Evolutionary conservation across 1,140 invertebrate genomes (phyloP), one percentile per base, ranked within the genome.

Genomic region (Pissodes strobi): DNA sequence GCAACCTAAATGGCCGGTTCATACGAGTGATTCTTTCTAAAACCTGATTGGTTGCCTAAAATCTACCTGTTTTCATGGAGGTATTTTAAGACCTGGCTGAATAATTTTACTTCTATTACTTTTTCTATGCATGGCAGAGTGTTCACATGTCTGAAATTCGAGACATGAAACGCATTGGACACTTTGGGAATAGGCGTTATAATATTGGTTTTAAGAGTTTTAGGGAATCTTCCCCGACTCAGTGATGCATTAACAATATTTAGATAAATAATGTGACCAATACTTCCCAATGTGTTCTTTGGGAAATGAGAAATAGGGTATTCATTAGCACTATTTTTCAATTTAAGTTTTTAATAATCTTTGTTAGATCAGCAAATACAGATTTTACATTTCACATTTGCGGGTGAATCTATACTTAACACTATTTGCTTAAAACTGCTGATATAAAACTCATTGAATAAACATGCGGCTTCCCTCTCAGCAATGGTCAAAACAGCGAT

Each of bases 171-270:
- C n/a, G n/a, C n/a, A n/a, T n/a, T n/a, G n/a, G n/a, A n/a, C n/a
- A n/a, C n/a, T n/a, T n/a, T n/a, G n/a, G n/a, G n/a, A n/a, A n/a
- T n/a, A n/a, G n/a, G n/a, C n/a, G n/a, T n/a, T n/a, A n/a, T n/a
- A n/a, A n/a, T n/a, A 49, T 49, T 49, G 17, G 23, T 52, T 52
- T 52, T 52, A 22, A 52, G 27, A 1, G 27, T 6, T 30, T 43
- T 17, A 43, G 39, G 39, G 23, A 48, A 52, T 52, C 9, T 52
- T 52, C 49, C 23, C 34, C 23, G n/a, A n/a, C n/a, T n/a, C n/a
- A n/a, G n/a, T n/a, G n/a, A n/a, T n/a, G n/a, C n/a, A n/a, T n/a
- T n/a, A 6, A 53, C 5, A 37, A 34, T 25, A 53, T 53, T 34
- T 18, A 53, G n/a, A 8, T 8, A 8, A 34, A 34, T 34, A 34